A percentile compares a stretch with the other conserved stretches of the same genome.
phyloP scores from a whole-genome alignment of 2,888 invertebrate genomes.

The Ditylenchus weischeri region DNA sequence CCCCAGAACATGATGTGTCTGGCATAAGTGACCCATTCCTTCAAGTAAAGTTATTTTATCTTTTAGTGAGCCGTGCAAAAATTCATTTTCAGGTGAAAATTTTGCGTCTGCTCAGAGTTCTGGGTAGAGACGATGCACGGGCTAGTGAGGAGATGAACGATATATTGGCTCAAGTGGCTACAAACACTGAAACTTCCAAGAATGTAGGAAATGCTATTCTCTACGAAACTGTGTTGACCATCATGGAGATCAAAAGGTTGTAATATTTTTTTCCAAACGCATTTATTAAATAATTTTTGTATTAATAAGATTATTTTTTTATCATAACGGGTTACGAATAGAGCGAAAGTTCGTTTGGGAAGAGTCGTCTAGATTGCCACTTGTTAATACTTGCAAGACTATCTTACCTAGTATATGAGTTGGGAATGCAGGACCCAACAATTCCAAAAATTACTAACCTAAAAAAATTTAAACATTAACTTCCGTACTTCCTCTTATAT shows the following conservation, averaged over 20 bases:
- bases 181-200: slow-evolving; percentile 98
- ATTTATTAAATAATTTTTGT: too few relatives aligned
- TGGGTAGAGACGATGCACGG: slow-evolving; percentile 91
- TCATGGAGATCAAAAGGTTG: slow-evolving; percentile 89
- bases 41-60: slow-evolving; percentile 70
- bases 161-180: slow-evolving; percentile 95
- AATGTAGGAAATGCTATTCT: slow-evolving; percentile 99
- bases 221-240: slow-evolving; percentile 98
- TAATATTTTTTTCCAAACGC: slow-evolving; percentile 67
- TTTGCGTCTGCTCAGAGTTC: slow-evolving; percentile 82
- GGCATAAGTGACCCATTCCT: slow-evolving; percentile 98
- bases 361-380: too few relatives aligned
- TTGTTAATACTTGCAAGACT: too few relatives aligned
- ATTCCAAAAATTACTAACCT: too few relatives aligned
- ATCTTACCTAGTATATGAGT: too few relatives aligned
- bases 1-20: slow-evolving; percentile 98
- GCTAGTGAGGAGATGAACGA: slow-evolving; percentile 99
- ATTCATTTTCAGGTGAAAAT: slow-evolving; percentile 78
- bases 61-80: too few relatives aligned
- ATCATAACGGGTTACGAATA: too few relatives aligned
- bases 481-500: too few relatives aligned
- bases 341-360: too few relatives aligned
- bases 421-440: too few relatives aligned
- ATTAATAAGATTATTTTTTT: too few relatives aligned
- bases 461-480: too few relatives aligned